Evolutionary conservation across 2,113 vertebrate species (phyloP), one percentile per base, ranked within the genome.

Genomic region (Salminus brasiliensis): DNA sequence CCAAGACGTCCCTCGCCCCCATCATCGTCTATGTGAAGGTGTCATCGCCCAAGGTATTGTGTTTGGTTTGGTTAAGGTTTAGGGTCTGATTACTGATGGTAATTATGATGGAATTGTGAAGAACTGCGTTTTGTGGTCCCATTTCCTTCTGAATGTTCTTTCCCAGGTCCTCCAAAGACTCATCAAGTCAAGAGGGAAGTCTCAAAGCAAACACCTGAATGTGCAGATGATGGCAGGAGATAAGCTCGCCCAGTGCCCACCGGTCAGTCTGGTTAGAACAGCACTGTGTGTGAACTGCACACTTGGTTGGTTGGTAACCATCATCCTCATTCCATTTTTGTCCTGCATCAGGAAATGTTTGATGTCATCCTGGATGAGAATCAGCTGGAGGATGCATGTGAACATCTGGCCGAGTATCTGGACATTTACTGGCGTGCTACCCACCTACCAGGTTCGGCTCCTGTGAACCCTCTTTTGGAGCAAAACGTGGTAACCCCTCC

Each of bases 151-250:
- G 23, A 62, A 16, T 65, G 12, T 39, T 66, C 5, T 79, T 53
- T 68, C 18, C 10, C 89, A 98, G 97, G 97, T 98, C 77, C 94
- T 99, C 59, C 97, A 98, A 88, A 87, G 97, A 74, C 93, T 98
- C 83, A 95, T 98, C 86, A 98, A 98, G 76, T 98, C 97, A 85
- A 93, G 97, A 4, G 97, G 97, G 32, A 99, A 99, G 88, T 98
- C 97, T 0, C 97, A 98, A 87, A 96, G 96, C 92, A 99, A 99
- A 90, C 97, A 98, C 79, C 95, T 98, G 74, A 99, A 98, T 0
- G 97, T 99, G 72, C 97, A 99, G 90, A 97, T 99, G 96, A 97
- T 99, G 96, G 97, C 97, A 0, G 97, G 96, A 0, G 97, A 99
- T 87, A 99, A 98, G 80, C 92, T 99, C 66, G 95, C 96, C 71